Percentiles rank a stretch among this genome's conserved stretches.
Conservation (phyloP, 2,797 vertebrate genomes). For the Rhabdomys pumilio region DNA sequence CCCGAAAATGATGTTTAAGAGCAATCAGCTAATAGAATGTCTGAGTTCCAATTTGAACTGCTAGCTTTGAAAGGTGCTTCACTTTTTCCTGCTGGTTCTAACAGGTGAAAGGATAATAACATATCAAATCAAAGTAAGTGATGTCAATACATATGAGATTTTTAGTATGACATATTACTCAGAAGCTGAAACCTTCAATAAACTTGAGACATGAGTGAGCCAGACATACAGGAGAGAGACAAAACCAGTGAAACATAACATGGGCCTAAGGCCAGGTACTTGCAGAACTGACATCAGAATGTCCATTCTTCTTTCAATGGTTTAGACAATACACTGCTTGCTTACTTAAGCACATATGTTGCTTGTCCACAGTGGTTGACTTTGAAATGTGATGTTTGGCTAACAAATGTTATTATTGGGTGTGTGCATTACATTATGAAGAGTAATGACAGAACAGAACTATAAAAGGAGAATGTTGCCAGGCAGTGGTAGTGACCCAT, state of each 20-base stretch:
- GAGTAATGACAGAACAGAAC: not conserved
- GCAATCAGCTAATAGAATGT: not conserved
- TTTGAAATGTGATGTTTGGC: conserved; percentile 61
- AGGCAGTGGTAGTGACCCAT: not conserved
- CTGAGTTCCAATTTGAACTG: not conserved
- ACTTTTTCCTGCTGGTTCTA: not conserved
- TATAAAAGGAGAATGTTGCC: not conserved
- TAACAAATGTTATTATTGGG: conserved; percentile 62
- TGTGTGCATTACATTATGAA: not conserved
- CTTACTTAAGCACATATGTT: conserved; percentile 41
- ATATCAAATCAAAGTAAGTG: not conserved
- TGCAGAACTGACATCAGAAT: conserved; percentile 37
- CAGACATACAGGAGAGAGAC: conserved; percentile 29
- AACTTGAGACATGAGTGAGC: not conserved
- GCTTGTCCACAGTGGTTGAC: conserved; percentile 11
- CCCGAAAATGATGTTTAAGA: not conserved
- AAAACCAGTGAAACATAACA: conserved; percentile 47
- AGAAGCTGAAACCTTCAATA: conserved; percentile 21
- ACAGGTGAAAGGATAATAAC: not conserved
- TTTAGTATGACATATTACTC: not conserved
- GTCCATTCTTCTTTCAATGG: conserved; percentile 32
- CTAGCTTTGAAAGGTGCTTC: not conserved
- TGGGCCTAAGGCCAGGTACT: not conserved
- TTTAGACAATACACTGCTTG: conserved; percentile 14
- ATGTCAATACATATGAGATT: conserved; percentile 23